Conservation (phyloP, 2,888 invertebrate species). For the Ennomos quercinarius region DNA sequence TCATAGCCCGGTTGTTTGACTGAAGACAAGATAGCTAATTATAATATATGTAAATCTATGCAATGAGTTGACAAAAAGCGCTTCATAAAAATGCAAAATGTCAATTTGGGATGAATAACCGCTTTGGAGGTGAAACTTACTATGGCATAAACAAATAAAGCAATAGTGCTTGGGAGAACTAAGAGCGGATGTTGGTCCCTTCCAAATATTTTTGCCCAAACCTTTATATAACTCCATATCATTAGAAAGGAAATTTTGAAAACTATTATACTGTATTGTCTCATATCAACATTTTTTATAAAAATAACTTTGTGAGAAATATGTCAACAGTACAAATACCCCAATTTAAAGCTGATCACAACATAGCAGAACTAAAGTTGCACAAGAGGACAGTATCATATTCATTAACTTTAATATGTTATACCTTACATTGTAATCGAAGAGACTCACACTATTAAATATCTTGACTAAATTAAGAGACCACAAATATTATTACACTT, state of each 20-base stretch:
- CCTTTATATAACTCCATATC: constrained; percentile 59
- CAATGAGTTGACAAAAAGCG: constrained; percentile 63
- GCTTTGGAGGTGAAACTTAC: constrained; percentile 53
- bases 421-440: constrained; percentile 75
- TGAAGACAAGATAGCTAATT: constrained; percentile 60
- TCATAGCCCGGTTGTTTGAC: constrained; percentile 77
- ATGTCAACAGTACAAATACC: constrained; percentile 78
- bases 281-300: constrained; percentile 79
- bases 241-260: constrained; percentile 63
- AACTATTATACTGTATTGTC: constrained; percentile 81
- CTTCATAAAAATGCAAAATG: constrained; percentile 67
- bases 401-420: constrained; percentile 75
- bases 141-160: constrained; percentile 49
- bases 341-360: constrained; percentile 83
- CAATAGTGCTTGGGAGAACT: constrained; percentile 51
- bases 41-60: constrained; percentile 42
- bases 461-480: constrained; percentile 85
- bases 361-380: constrained; percentile 82
- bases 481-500: constrained; percentile 78
- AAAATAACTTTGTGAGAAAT: constrained; percentile 81
- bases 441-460: constrained; percentile 85
- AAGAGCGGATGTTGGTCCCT: constrained; percentile 79
- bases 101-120: constrained; percentile 56
- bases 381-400: constrained; percentile 80
- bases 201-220: constrained; percentile 74